Conservation (phyloP, 2,797 vertebrate genomes). For the Parambassis ranga region DNA sequence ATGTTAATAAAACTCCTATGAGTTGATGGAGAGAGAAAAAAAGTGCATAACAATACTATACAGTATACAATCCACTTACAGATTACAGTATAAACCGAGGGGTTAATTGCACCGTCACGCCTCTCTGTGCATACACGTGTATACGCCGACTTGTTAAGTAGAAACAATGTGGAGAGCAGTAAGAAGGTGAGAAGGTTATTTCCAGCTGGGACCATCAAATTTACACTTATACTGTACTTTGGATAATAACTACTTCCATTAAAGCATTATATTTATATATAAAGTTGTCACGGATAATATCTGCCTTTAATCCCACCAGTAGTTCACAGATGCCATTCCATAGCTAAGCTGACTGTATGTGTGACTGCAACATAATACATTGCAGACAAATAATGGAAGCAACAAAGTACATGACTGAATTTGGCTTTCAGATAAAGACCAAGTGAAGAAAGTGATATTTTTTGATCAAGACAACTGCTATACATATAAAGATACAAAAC, state of each 20-base stretch:
- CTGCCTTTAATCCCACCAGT: slow-evolving; percentile 41
- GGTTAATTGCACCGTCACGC: slow-evolving; percentile 51
- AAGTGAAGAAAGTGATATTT: slow-evolving; percentile 30
- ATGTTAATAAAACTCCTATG: slow-evolving; percentile 62
- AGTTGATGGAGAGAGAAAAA: slow-evolving; percentile 65
- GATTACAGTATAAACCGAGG: slow-evolving; percentile 50
- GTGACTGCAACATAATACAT: slow-evolving; percentile 26
- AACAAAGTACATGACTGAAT: slow-evolving; percentile 15
- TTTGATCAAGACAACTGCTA: slow-evolving; percentile 23
- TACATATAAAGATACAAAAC: slow-evolving; percentile 47
- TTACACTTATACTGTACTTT: slow-evolving; percentile 58
- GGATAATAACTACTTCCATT: slow-evolving; percentile 56
- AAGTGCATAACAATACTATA: slow-evolving; percentile 73
- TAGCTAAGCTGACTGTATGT: slow-evolving; percentile 33
- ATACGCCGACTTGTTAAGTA: slow-evolving; percentile 42
- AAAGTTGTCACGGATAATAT: slow-evolving; percentile 47
- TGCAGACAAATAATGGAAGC: slow-evolving; percentile 54
- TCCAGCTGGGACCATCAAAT: slow-evolving; percentile 30
- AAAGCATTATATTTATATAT: slow-evolving; percentile 52
- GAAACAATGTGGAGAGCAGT: slow-evolving; percentile 41
- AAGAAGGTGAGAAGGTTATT: slow-evolving; percentile 37
- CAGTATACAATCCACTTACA: slow-evolving; percentile 59
- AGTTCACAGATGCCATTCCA: slow-evolving; percentile 46
- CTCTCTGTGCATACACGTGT: slow-evolving; percentile 39
- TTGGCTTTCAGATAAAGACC: slow-evolving; percentile 38